These are phyloP conservation scores for Uromys caudimaculatus DNA, from an alignment of 2,797 vertebrate species.

Conservation along the genomic window DNA sequence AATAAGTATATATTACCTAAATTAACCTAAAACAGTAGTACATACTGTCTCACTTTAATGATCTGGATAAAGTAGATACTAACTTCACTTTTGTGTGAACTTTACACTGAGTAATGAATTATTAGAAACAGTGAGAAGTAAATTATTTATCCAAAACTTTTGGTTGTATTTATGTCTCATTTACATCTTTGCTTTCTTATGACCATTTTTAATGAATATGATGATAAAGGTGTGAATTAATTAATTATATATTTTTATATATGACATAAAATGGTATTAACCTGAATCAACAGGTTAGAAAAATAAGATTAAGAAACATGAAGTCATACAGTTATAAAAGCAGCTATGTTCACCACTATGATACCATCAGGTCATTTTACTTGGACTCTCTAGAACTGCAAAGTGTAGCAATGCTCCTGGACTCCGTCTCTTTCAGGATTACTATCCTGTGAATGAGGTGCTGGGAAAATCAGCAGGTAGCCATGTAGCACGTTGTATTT, in stretches of 20 bases:
- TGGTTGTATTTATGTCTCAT: conserved; percentile 15
- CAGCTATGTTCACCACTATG: too few species aligned
- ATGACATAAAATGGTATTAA: background rate
- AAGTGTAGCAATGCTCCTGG: background rate
- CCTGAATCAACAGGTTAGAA: conserved; percentile 8
- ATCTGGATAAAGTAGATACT: conserved; percentile 45
- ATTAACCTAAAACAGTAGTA: background rate
- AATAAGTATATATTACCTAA: conserved; percentile 21
- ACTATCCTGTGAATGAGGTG: background rate
- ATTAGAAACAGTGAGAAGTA: background rate
- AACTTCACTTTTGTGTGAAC: background rate
- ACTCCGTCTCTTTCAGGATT: background rate
- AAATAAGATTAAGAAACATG: conserved; percentile 23
- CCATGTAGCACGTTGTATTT: background rate
- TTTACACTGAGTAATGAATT: conserved; percentile 35
- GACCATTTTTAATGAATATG: conserved; percentile 18
- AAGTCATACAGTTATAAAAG: background rate
- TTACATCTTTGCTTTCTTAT: conserved; percentile 28
- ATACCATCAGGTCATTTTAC: background rate
- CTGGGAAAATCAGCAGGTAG: conserved; percentile 38
- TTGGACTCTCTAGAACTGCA: background rate
- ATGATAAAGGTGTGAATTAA: background rate
- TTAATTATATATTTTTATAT: background rate
- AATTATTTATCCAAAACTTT: conserved; percentile 12
- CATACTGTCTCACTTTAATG: background rate